Conservation (phyloP, 2,888 invertebrate species). For the Agriopis leucophaearia region DNA sequence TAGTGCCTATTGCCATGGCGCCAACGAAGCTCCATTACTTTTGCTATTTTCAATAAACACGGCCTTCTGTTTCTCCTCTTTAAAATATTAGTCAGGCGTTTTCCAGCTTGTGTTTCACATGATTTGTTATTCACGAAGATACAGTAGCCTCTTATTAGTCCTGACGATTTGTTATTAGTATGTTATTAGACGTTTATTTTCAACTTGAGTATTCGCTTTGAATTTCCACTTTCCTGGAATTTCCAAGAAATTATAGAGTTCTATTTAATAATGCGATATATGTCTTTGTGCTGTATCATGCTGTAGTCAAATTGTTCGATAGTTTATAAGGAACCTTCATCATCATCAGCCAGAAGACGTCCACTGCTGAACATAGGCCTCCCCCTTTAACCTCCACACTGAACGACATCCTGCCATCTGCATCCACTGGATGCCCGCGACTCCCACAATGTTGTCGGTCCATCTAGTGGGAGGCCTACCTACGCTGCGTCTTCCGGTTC, state of each 20-base stretch:
- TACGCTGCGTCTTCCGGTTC: too few relatives aligned
- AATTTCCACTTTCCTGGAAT: conserved; percentile 13
- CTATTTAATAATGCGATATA: background rate
- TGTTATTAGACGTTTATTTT: conserved; percentile 17
- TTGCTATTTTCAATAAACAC: background rate
- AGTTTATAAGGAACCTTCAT: too few relatives aligned
- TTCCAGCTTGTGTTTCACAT: conserved; percentile 24
- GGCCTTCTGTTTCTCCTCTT: background rate
- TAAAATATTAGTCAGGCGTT: conserved; percentile 18
- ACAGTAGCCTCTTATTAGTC: background rate
- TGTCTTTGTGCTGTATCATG: background rate
- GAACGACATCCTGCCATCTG: too few relatives aligned
- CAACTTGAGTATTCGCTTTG: conserved; percentile 7
- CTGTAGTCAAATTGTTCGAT: background rate
- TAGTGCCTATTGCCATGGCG: background rate
- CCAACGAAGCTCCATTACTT: background rate
- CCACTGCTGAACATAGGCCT: too few relatives aligned
- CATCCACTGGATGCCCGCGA: too few relatives aligned
- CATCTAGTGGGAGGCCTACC: too few relatives aligned
- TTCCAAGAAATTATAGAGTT: conserved; percentile 1
- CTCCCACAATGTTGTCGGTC: too few relatives aligned
- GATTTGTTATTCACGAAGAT: conserved; percentile 18
- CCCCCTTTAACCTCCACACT: too few relatives aligned
- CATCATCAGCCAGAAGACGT: too few relatives aligned
- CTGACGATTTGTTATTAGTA: conserved; percentile 10